Evolutionary conservation across 2,113 vertebrate species (phyloP).

Genomic region (Eulemur macaco): DNA sequence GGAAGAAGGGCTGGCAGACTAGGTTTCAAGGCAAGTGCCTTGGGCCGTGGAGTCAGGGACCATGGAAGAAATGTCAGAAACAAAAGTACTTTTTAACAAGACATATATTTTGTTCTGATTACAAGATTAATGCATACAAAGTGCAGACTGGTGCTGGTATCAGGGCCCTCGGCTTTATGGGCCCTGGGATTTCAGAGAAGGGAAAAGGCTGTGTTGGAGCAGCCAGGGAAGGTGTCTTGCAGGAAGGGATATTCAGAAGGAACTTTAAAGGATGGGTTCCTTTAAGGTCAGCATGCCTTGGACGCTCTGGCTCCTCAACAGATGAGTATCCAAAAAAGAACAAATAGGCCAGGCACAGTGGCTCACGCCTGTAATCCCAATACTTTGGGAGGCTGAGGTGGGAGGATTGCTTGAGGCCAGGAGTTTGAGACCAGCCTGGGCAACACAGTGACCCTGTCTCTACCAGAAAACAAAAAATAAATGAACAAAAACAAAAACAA

Average conservation of each 20-base stretch:
- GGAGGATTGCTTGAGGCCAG: neutral
- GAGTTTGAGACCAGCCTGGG: neutral
- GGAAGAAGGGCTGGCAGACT: neutral
- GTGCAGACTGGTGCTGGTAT: neutral
- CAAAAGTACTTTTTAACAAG: neutral
- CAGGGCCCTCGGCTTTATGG: too few species aligned
- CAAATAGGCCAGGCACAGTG: neutral
- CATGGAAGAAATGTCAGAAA: neutral
- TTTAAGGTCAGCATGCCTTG: too few species aligned
- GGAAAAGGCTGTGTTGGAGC: neutral
- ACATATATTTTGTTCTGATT: neutral
- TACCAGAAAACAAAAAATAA: neutral
- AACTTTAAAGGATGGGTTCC: neutral
- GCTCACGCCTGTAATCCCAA: neutral
- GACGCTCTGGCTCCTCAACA: neutral
- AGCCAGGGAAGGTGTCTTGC: neutral
- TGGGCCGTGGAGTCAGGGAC: neutral
- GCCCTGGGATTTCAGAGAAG: neutral
- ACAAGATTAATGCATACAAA: neutral
- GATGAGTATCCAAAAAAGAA: neutral
- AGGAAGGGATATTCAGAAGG: neutral
- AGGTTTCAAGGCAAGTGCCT: rapidly evolving
- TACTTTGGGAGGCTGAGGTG: neutral
- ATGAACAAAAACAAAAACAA: too few species aligned
- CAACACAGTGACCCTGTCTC: neutral